Evolutionary conservation across 2,113 vertebrate genomes (phyloP).

Genomic region (Podarcis cretensis): DNA sequence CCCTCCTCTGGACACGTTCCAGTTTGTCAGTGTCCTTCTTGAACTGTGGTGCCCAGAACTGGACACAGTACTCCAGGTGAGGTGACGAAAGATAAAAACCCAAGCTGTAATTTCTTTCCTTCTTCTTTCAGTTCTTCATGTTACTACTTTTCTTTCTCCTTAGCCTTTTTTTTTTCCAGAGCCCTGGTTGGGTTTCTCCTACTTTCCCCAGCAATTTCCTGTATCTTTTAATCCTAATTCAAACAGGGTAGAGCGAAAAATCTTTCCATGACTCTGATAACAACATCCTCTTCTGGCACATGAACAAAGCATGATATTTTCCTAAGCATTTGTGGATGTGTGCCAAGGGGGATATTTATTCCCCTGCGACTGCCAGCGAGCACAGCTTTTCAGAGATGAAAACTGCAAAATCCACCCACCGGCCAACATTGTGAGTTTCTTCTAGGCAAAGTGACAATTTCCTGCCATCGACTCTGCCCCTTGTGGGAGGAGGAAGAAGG

Average conservation of each 20-base stretch:
- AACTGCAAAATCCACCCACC: background rate
- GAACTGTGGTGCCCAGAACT: no score
- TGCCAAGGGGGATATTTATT: conserved; percentile 10
- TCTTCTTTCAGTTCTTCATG: background rate
- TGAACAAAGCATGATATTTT: background rate
- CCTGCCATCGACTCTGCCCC: conserved; percentile 44
- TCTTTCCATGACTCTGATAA: background rate
- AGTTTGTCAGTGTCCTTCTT: no score
- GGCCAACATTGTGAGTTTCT: conserved; percentile 45
- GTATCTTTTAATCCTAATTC: background rate
- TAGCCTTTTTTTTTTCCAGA: no score
- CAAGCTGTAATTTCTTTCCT: background rate
- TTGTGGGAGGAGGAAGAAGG: conserved; percentile 26
- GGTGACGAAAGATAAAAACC: background rate
- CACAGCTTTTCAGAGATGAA: conserved; percentile 27
- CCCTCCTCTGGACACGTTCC: no score
- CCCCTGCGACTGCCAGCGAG: conserved; percentile 27
- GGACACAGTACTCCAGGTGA: no score
- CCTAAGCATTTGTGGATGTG: background rate
- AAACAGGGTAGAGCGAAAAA: background rate
- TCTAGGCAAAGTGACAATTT: conserved; percentile 26
- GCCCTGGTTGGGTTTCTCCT: no score
- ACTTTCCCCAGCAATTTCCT: background rate
- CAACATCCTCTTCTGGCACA: background rate
- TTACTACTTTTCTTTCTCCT: no score